Conservation (phyloP, 2,113 vertebrate genomes). For the Atherinomorus stipes region DNA sequence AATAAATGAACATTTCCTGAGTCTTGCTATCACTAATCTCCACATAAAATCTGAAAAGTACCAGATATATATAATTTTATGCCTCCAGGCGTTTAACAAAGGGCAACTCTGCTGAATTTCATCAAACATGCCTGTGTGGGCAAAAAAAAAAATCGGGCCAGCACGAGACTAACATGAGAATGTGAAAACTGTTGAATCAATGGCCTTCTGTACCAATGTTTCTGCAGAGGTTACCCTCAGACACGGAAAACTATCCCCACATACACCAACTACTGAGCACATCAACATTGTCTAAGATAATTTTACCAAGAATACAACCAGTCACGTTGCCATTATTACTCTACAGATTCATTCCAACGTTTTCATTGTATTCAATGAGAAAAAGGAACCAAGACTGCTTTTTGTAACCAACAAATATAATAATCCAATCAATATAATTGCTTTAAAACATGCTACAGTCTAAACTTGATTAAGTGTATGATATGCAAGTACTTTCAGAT, state of each 20-base stretch:
- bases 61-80: background rate
- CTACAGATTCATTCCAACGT: background rate
- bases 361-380: background rate
- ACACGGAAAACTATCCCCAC: slow-evolving; percentile 4
- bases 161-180: slow-evolving; percentile 16
- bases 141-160: background rate
- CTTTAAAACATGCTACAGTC: too few species aligned
- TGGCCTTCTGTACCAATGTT: slow-evolving; percentile 33
- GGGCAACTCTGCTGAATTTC: background rate
- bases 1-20: background rate
- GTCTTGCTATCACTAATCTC: background rate
- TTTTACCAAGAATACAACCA: background rate
- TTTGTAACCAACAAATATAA: too few species aligned
- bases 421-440: too few species aligned
- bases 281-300: background rate
- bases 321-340: background rate
- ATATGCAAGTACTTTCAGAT: too few species aligned
- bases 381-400: too few species aligned
- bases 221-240: background rate
- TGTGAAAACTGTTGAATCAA: slow-evolving; percentile 49
- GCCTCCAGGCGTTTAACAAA: background rate
- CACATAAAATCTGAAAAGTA: background rate
- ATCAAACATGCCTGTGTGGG: background rate
- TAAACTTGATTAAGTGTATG: too few species aligned
- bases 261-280: slow-evolving; percentile 3